Conservation (phyloP, 2,113 vertebrate species). For the Epinephelus moara region DNA sequence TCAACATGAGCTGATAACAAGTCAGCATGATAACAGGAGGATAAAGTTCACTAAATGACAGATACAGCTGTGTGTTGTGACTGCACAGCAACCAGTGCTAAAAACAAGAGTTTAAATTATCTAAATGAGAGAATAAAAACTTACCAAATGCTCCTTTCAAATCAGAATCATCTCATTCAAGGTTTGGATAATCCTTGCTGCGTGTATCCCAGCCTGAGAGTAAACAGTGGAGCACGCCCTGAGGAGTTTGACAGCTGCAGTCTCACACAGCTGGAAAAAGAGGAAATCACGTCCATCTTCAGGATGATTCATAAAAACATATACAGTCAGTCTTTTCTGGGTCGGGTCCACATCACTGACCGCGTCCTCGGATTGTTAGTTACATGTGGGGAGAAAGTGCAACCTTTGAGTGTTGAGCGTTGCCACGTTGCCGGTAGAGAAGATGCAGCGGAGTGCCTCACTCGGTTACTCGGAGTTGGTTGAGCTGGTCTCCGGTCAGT, state of each 20-base stretch:
- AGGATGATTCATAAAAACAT: not conserved
- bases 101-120: not conserved
- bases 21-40: conserved; percentile 60
- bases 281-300: conserved; percentile 43
- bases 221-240: conserved; percentile 61
- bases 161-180: not conserved
- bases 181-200: not conserved
- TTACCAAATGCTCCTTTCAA: not conserved
- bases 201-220: conserved; percentile 4
- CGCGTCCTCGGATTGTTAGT: not conserved
- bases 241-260: conserved; percentile 56
- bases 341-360: not conserved
- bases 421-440: conserved; percentile 75
- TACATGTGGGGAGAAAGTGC: not conserved
- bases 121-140: no score
- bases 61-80: no score
- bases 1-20: conserved; percentile 62
- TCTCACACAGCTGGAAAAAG: conserved; percentile 2
- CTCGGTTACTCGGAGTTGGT: not conserved
- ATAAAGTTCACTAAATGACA: conserved; percentile 56
- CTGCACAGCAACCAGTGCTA: not conserved
- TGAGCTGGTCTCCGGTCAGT: conserved; percentile 57
- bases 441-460: conserved; percentile 19
- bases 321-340: not conserved
- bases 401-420: not conserved